Evolutionary conservation across 1,140 invertebrate species (phyloP), one percentile per base, ranked within the genome.

Genomic region (Papilio machaon): DNA sequence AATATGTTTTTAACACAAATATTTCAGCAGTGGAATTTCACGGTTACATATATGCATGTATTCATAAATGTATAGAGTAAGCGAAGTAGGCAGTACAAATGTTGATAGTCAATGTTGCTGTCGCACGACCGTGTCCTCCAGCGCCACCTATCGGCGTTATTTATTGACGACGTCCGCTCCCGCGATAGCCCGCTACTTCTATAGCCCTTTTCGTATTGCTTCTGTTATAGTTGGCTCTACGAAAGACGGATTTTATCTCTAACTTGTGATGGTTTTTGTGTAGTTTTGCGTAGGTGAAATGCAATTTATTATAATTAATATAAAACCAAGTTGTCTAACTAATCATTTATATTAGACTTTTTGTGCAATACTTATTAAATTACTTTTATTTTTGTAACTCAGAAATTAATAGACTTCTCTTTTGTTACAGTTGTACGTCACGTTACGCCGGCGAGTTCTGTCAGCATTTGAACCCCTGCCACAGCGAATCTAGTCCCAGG

Each of bases 401-500:
- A 30, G 0, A 60, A 19, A 30, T 64, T 64, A 64, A 64, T 64
- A 13, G 10, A 64, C 30, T 82, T 88, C 86, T 91, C 87, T 87
- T 94, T 95, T 94, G 94, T 94, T 97, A 96, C 97, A 99, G 98
- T 89, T 99, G 99, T 93, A 97, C 98, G 80, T 96, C 97, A 23
- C 96, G 97, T 90, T 99, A 97, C 95, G 97, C 98, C 64, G 98
- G 98, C 84, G 98, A 99, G 91, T 99, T 98, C 95, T 99, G 99
- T 90, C 97, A 99, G 90, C 96, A 98, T 91, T 95, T 96, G 82
- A 99, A 99, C 95, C 98, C 99, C 1, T 99, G 99, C 92, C 96
- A 97, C 88, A 98, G 97, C 73, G 97, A 97, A 7, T 96, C 96
- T 0, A 96, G 96, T 35, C 94, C 95, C 11, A 96, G 98, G 67